These are phyloP conservation scores for Cyclophora punctaria DNA, from an alignment of 2,888 invertebrate species.

Conservation along the genomic window DNA sequence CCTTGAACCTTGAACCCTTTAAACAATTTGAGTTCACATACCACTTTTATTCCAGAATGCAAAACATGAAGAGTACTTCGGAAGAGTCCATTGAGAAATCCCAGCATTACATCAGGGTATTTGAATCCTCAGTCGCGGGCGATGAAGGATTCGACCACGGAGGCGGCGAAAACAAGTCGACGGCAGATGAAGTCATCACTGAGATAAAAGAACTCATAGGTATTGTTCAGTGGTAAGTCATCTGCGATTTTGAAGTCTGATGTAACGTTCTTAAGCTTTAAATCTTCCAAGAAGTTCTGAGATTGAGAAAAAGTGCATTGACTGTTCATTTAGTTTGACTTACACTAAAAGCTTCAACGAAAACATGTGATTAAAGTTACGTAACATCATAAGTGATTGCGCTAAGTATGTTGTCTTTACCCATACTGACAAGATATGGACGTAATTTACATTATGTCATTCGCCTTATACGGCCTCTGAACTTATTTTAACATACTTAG, in stretches of 20 bases:
- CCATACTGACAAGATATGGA: too few species aligned
- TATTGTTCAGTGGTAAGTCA: constrained; percentile 53
- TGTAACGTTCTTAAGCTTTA: neutral
- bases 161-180: constrained; percentile 27
- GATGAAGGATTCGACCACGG: neutral
- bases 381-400: too few species aligned
- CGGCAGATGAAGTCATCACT: constrained; percentile 46
- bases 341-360: neutral
- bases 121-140: too few species aligned
- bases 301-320: neutral
- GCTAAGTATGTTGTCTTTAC: too few species aligned
- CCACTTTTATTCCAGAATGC: constrained; percentile 33
- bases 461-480: too few species aligned
- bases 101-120: too few species aligned
- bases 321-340: too few species aligned
- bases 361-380: too few species aligned
- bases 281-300: neutral
- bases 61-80: constrained; percentile 37
- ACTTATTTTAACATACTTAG: too few species aligned
- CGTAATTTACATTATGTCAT: too few species aligned
- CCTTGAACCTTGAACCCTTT: too few species aligned
- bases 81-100: neutral
- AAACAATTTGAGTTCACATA: constrained; percentile 3
- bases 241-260: neutral
- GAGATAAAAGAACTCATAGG: constrained; percentile 52